These are phyloP conservation scores for Oryzias woworae DNA, from an alignment of 2,113 vertebrate species.

Conservation along the genomic window DNA sequence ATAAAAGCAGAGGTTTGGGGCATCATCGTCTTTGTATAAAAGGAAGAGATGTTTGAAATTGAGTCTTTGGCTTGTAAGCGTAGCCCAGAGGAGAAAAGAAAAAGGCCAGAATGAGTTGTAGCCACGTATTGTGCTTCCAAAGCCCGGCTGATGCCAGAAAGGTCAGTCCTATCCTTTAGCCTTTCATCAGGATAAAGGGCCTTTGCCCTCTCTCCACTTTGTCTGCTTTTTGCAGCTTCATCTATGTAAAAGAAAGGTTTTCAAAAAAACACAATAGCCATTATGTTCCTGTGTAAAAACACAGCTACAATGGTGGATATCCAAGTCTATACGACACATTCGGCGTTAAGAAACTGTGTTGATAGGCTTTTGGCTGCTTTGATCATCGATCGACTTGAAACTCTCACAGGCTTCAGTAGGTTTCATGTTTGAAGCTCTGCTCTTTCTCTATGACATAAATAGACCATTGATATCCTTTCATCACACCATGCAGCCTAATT, in stretches of 20 bases:
- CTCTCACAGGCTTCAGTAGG: slow-evolving; percentile 63
- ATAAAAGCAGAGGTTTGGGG: slow-evolving; percentile 56
- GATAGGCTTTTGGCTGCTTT: slow-evolving; percentile 66
- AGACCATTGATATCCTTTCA: slow-evolving; percentile 72
- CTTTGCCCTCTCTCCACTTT: slow-evolving; percentile 51
- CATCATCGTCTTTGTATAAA: slow-evolving; percentile 62
- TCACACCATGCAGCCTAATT: slow-evolving; percentile 62
- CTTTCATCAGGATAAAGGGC: slow-evolving; percentile 74
- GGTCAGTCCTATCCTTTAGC: slow-evolving; percentile 68
- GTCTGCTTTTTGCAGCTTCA: slow-evolving; percentile 60
- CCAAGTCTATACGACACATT: slow-evolving; percentile 52
- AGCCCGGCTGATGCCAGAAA: slow-evolving; percentile 73
- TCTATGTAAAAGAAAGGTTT: slow-evolving; percentile 58
- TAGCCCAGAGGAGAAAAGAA: slow-evolving; percentile 67
- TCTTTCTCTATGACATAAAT: slow-evolving; percentile 71
- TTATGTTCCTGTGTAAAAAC: slow-evolving; percentile 62
- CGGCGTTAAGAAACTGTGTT: slow-evolving; percentile 55
- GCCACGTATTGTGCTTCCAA: slow-evolving; percentile 69
- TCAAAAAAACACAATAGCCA: slow-evolving; percentile 63
- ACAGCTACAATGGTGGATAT: slow-evolving; percentile 31
- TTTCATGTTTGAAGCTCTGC: slow-evolving; percentile 66
- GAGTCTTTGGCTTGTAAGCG: slow-evolving; percentile 66
- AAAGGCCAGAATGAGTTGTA: slow-evolving; percentile 69
- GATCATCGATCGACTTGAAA: slow-evolving; percentile 63
- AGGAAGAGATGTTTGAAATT: slow-evolving; percentile 68